Conservation (phyloP, 2,113 vertebrate species). For the Tachysurus fulvidraco region DNA sequence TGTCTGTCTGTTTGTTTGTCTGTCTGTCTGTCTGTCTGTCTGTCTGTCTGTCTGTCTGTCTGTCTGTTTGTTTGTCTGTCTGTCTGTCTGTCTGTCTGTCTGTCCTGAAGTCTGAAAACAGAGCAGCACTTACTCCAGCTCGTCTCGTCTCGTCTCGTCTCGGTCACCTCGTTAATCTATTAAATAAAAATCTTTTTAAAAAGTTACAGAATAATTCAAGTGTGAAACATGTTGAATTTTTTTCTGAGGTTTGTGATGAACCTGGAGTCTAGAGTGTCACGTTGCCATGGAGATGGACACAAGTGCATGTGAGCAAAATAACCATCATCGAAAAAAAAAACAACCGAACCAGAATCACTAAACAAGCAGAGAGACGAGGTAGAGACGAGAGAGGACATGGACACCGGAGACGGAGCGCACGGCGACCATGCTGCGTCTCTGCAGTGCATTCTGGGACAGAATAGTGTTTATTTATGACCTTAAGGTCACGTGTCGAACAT, state of each 20-base stretch:
- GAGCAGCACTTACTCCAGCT: neutral
- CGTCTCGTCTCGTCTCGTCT: neutral
- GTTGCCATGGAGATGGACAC: neutral
- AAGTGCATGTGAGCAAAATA: neutral
- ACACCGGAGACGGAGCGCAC: neutral
- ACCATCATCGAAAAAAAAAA: neutral
- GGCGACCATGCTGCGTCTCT: neutral
- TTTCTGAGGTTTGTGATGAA: neutral
- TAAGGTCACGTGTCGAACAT: too few relatives aligned
- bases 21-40: neutral
- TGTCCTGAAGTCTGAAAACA: neutral
- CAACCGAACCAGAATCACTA: neutral
- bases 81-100: neutral
- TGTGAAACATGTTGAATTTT: neutral
- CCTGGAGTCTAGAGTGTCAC: too few relatives aligned
- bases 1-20: neutral
- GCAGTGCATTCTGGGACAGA: neutral
- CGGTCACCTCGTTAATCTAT: neutral
- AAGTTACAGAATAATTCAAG: neutral
- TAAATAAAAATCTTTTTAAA: neutral
- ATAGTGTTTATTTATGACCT: too few relatives aligned
- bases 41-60: neutral
- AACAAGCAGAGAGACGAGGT: neutral
- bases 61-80: neutral
- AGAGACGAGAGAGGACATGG: neutral